Percentiles rank a stretch among this genome's conserved stretches.
phyloP scores from a whole-genome alignment of 2,113 vertebrate genomes.

The Sakesphorus luctuosus region DNA sequence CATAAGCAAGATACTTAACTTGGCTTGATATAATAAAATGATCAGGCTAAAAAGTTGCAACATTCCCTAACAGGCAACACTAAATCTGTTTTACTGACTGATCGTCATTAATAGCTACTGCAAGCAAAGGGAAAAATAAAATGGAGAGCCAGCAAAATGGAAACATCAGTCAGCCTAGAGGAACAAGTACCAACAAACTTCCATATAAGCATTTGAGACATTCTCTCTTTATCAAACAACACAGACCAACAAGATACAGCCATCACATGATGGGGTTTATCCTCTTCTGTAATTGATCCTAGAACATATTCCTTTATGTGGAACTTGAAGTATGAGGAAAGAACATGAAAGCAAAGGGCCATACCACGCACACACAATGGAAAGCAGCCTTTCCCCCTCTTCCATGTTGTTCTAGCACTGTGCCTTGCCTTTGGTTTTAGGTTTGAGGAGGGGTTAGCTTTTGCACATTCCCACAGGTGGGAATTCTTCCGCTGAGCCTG shows the following conservation, averaged over 20 bases:
- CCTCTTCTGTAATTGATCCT: not conserved
- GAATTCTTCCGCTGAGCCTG: not conserved
- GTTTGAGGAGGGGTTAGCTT: not conserved
- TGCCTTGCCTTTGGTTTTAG: not conserved
- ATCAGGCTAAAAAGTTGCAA: not conserved
- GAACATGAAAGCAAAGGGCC: accelerated
- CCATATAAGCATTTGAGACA: not conserved
- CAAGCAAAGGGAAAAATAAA: not conserved
- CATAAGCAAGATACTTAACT: not conserved
- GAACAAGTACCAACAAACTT: not conserved
- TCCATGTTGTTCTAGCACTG: not conserved
- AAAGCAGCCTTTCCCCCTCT: not conserved
- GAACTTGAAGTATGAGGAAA: not conserved
- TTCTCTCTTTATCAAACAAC: not conserved
- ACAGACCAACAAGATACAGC: not conserved
- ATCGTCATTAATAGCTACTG: not conserved
- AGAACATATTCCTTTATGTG: not conserved
- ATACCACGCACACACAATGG: not conserved
- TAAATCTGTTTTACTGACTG: slow-evolving; percentile 11
- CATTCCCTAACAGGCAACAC: not conserved
- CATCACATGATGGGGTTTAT: not conserved
- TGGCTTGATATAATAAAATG: not conserved
- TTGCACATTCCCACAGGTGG: not conserved
- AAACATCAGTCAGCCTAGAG: not conserved
- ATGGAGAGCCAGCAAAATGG: not conserved